Base-by-base conservation (phyloP, 2,797 vertebrate genomes). In the Spinus pinus region DNA sequence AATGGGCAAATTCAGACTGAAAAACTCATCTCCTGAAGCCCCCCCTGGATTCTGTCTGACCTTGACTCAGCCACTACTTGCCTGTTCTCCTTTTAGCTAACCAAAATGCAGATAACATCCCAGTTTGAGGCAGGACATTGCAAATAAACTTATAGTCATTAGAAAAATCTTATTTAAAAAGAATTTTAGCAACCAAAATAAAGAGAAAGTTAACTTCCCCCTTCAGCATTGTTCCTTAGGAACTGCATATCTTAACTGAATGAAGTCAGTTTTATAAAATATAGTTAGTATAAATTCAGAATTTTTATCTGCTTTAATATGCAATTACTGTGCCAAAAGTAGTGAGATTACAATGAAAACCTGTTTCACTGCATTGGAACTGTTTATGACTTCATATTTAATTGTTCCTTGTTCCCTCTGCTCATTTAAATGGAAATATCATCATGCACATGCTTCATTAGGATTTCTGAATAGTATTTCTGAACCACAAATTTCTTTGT, bases 361-460 rank as follows among this genome's bases (percentile, higher is more conserved):
- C 31, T 67, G 2, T 51, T 88, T 71, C 16, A 33, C 50, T 78
- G n/a, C 24, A 64, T 3, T 47, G 49, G 17, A 84, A 62, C 39
- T 24, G 5, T 42, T 89, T 84, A 65, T 70, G 44, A 54, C 39
- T 62, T 84, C 14, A 9, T 54, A 64, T 70, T 81, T 71, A 49
- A 9, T 42, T 67, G 28, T 47, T 30, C 9, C 15, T 66, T 71
- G 2, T 42, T 57, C 19, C 8, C 31, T 61, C n/a, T 58, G n/a
- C 21, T 71, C 28, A 75, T 81, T 64, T 35, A 74, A 90, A 72
- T 51, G 58, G 30, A 91, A 91, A 64, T 39, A 4, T 60, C 31
- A 47, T 33, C 17, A 21, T 2, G 1, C 19, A 9, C 6, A 30
- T 1, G 2, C 2, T 82, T 71, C 13, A 6, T 25, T n/a, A 51